Evolutionary conservation across 2,888 invertebrate genomes (phyloP).

Genomic region (Drosophila siamana): DNA sequence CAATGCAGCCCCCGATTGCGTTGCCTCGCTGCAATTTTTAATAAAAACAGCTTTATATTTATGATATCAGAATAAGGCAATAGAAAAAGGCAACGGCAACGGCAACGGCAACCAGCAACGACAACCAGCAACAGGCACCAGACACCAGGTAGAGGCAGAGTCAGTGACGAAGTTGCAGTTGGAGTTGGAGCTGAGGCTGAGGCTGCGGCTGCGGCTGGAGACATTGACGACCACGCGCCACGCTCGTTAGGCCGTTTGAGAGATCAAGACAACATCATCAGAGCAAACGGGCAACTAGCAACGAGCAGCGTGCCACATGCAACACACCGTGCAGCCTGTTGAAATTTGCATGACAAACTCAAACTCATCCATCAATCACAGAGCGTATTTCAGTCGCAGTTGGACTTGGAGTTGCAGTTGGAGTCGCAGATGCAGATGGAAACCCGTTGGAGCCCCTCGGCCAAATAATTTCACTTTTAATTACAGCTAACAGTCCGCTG

Average conservation of each 20-base stretch:
- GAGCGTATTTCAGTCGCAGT: slow-evolving; percentile 56
- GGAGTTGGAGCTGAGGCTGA: slow-evolving; percentile 1
- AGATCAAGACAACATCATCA: slow-evolving; percentile 61
- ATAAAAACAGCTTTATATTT: slow-evolving; percentile 80
- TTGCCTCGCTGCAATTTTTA: slow-evolving; percentile 68
- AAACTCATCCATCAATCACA: slow-evolving; percentile 80
- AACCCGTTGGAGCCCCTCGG: slow-evolving; percentile 71
- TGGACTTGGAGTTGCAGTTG: slow-evolving; percentile 23
- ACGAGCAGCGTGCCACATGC: slow-evolving; percentile 43
- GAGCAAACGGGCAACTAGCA: slow-evolving; percentile 13
- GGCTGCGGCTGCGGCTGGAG: slow-evolving; percentile 6
- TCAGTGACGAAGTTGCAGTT: slow-evolving; percentile 2
- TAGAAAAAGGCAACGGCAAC: slow-evolving; percentile 23
- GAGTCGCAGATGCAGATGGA: slow-evolving; percentile 40
- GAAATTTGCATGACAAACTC: slow-evolving; percentile 81
- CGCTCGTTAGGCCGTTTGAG: slow-evolving; percentile 68
- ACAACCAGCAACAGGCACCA: too few species aligned
- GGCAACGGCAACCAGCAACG: slow-evolving; percentile 34
- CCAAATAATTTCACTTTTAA: slow-evolving; percentile 77
- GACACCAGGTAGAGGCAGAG: too few species aligned
- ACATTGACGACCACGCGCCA: slow-evolving; percentile 69
- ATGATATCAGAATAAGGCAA: slow-evolving; percentile 75
- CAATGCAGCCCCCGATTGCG: slow-evolving; percentile 47
- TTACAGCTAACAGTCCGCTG: slow-evolving; percentile 35
- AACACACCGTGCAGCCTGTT: slow-evolving; percentile 59